These are phyloP conservation scores for Chunga burmeisteri DNA, from an alignment of 2,113 vertebrate species.

Conservation along the genomic window DNA sequence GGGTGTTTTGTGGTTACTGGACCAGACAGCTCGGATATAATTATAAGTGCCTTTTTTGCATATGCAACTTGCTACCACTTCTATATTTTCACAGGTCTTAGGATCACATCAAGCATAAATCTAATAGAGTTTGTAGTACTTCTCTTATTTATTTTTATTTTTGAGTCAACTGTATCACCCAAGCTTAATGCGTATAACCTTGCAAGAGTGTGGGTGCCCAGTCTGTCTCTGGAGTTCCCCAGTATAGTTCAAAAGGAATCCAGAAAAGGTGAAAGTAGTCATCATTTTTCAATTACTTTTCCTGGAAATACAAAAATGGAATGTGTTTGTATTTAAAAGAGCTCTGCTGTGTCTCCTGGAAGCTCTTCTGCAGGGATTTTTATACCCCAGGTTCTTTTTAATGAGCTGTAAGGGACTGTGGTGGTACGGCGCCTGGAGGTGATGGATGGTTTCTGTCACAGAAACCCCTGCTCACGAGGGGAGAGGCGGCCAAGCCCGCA, in stretches of 20 bases:
- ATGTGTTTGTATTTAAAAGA: neutral
- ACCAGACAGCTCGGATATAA: neutral
- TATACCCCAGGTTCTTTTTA: neutral
- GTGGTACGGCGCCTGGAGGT: neutral
- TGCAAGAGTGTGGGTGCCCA: neutral
- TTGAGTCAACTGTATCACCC: neutral
- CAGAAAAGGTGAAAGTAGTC: neutral
- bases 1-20: neutral
- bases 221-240: neutral
- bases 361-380: neutral
- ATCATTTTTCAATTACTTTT: neutral
- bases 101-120: neutral
- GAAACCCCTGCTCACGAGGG: neutral
- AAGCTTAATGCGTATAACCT: neutral
- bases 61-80: neutral
- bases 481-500: neutral
- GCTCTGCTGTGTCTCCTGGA: neutral
- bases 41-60: conserved; percentile 22
- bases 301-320: neutral
- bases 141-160: neutral
- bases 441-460: neutral
- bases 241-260: neutral
- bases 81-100: neutral
- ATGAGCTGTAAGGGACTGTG: neutral
- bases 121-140: neutral